Evolutionary conservation across 2,113 vertebrate genomes (phyloP), one percentile per base, ranked within the genome.

Genomic region (Thomomys bottae): DNA sequence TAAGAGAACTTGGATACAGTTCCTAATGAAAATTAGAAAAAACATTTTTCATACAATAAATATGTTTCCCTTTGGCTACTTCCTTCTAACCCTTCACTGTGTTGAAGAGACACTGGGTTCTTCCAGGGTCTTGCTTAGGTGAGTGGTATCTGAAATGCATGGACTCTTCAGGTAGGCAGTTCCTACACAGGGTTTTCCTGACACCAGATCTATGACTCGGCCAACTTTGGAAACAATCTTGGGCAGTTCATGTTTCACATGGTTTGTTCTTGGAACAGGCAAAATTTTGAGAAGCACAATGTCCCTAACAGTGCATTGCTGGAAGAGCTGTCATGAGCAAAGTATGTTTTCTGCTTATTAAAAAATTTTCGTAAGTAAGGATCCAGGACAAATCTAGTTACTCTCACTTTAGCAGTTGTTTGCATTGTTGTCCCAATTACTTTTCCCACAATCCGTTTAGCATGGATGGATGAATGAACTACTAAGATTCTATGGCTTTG

Each of bases 311-410:
- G 98, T 98, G 96, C 99, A 99, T 95, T 99, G 98, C 94, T 98
- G 97, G 96, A 98, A 96, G 0, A 98, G n/a, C n/a, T 97, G 88
- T 99, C 99, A 0, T 99, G 99, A 76, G 99, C 99, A 97, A 99
- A 99, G 95, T 99, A 99, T 0, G 99, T 99, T 97, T 99, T 99
- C 84, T 99, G 97, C 96, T 99, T 99, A 98, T 99, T 99, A 97
- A 98, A 99, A 97, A 98, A 99, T 99, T 99, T 99, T 5, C 99
- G 96, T 93, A 99, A 97, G 94, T 99, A 99, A 0, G 98, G 98
- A 96, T 99, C 99, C 92, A 99, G 96, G 87, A 99, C 99, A 7
- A 99, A 98, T 87, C 99, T 98, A 0, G 99, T 99, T 7, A 99
- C 99, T 96, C 99, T 98, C 88, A 99, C 99, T 98, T 99, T 99